Percentiles rank a stretch among this genome's conserved stretches.
Conservation (phyloP, 2,113 vertebrate species). For the Proterorhinus semilunaris region DNA sequence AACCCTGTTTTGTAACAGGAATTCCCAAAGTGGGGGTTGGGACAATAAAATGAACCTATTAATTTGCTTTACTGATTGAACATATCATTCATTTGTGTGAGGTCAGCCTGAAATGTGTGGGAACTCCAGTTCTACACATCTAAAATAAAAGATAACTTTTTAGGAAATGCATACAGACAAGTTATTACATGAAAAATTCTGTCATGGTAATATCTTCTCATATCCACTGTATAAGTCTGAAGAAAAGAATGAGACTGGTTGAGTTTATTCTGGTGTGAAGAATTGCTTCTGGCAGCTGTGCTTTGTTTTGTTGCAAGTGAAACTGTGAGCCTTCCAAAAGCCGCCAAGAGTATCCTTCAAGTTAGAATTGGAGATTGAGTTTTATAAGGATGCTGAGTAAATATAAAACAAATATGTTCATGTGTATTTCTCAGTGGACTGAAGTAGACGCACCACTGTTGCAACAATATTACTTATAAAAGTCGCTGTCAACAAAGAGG, state of each 20-base stretch:
- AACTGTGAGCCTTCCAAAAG: constrained; percentile 2
- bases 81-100: too few relatives aligned
- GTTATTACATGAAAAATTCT: not conserved
- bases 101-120: too few relatives aligned
- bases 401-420: not conserved
- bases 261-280: constrained; percentile 1
- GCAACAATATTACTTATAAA: too few relatives aligned
- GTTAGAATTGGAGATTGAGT: constrained; percentile 1
- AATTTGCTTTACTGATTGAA: too few relatives aligned
- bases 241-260: not conserved
- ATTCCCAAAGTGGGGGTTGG: too few relatives aligned
- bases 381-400: not conserved
- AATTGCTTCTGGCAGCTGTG: constrained; percentile 8
- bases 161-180: not conserved
- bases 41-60: too few relatives aligned
- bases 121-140: too few relatives aligned
- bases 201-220: not conserved
- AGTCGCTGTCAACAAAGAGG: not conserved
- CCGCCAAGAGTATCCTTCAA: not conserved
- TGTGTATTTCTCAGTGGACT: not conserved
- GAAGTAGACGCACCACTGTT: too few relatives aligned
- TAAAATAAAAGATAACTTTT: too few relatives aligned
- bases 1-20: too few relatives aligned
- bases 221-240: not conserved
- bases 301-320: not conserved